Base-by-base conservation (phyloP, 2,888 invertebrate species). In the Amitus sp. region DNA sequence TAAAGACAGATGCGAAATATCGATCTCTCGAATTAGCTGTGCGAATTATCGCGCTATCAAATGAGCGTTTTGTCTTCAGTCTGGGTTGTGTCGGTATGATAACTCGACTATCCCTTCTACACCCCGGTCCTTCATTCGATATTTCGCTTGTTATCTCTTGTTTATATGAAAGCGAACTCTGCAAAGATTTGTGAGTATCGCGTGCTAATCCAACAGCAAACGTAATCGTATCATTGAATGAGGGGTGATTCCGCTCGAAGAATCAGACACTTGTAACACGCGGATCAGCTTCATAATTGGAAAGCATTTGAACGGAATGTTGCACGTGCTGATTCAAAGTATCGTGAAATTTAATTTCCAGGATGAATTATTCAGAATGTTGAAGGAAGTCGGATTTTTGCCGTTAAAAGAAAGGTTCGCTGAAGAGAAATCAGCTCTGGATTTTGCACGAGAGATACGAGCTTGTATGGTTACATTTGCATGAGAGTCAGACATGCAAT, bases 81-180 rank as follows among this genome's bases (percentile, higher is more conserved):
- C 33, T 12, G n/a, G n/a, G 23, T 23, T 59, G 59, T 39, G 56
- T 59, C 43, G 43, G 37, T 37, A 56, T 30, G 28, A 42, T 45
- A 28, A 33, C 17, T 59, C 60, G 53, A 28, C 4, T n/a, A 13
- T 9, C 12, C 4, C 37, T 12, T 37, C 37, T 37, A 13, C 9
- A 37, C 9, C 2, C 63, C 42, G 30, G 33, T 51, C 48, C 55
- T 42, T 59, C 56, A 64, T 60, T 64, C 59, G 64, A 64, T 64
- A 59, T 60, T 64, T 53, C 59, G 64, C 64, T 64, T 64, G 64
- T 64, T 64, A 60, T 60, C 64, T 60, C 64, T 64, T 64, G 64
- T 64, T 64, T 64, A 60, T 64, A 54, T 50, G 55, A 59, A 51
- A 59, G 58, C 59, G 55, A 63, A 55, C 58, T 47, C 59, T 18